Evolutionary conservation across 2,797 vertebrate species (phyloP), one percentile per base, ranked within the genome.

Genomic region (Cyclopterus lumpus): DNA sequence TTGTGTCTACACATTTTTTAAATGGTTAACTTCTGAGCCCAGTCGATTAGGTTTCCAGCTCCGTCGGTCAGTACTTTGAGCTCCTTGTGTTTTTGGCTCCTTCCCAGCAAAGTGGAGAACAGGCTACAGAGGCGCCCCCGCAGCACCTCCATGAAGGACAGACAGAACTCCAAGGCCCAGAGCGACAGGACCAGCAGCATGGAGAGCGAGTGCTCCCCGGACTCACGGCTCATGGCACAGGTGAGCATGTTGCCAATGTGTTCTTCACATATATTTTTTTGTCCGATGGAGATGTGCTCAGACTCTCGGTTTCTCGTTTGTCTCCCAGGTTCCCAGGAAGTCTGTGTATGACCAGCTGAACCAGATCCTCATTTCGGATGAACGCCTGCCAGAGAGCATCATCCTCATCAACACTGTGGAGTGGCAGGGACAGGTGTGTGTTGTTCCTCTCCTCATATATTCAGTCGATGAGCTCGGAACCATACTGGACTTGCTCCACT

Each of bases 261-360:
- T 57, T 67, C 16, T 64, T 58, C 12, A 32, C 5, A 32, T 9
- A 0, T 8, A 9, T 26, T 68, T 60, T n/a, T 69, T 3, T 53
- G 14, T 54, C 40, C 6, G 0, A 1, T 51, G 15, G n/a, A 40
- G 64, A 64, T 67, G 8, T 40, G 20, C 32, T 82, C 58, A 62
- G 14, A 67, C 51, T 79, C n/a, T 77, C 42, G 77, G n/a, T 44
- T 69, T 9, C n/a, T 77, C 15, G 4, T 80, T 55, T 70, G 18
- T 73, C 73, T 51, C 61, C 15, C 80, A 96, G 95, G 94, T 95
- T 65, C 95, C 95, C 18, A 92, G 95, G 76, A 96, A 96, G 81
- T 95, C 95, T 8, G 95, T 96, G 60, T 95, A 96, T 5, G 95
- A 96, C 86, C 95, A 96, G 86, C 90, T 96, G 73, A 96, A 96